A percentile compares a stretch with the other conserved stretches of the same genome.
These are phyloP conservation scores for Pristionchus mayeri DNA, from an alignment of 2,888 invertebrate genomes.

Conservation along the genomic window DNA sequence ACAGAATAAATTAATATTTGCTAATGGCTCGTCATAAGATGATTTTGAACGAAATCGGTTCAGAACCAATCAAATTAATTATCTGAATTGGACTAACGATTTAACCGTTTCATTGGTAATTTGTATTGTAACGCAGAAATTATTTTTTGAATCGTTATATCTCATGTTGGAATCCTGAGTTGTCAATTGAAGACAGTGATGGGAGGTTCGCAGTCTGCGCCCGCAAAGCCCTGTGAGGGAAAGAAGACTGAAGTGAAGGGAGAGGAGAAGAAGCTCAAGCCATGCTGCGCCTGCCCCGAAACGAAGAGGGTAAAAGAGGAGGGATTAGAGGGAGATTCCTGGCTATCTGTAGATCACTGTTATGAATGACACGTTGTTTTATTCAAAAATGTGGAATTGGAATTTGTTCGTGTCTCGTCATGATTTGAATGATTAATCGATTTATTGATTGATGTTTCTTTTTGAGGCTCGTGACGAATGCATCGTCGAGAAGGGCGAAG, in stretches of 20 bases:
- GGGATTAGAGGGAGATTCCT: no score
- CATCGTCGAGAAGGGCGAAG: slow-evolving; percentile 82
- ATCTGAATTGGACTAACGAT: neutral
- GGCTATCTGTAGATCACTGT: no score
- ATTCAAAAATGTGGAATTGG: no score
- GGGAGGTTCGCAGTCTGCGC: neutral
- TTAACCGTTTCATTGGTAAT: neutral
- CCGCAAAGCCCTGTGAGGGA: slow-evolving; percentile 37
- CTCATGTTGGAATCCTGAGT: neutral
- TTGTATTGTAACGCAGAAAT: neutral
- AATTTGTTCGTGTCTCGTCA: no score
- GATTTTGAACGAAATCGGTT: neutral
- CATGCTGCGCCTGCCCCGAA: slow-evolving; percentile 80
- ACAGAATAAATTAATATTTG: slow-evolving; percentile 8
- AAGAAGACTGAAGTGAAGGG: slow-evolving; percentile 40
- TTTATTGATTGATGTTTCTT: neutral
- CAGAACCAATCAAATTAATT: no score
- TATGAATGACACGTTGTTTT: no score
- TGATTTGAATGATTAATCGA: no score
- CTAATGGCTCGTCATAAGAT: neutral
- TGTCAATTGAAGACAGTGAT: no score
- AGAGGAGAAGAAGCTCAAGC: slow-evolving; percentile 76
- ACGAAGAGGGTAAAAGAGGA: slow-evolving; percentile 77
- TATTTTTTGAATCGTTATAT: neutral
- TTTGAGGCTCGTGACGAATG: slow-evolving; percentile 78